phyloP scores from a whole-genome alignment of 2,888 invertebrate genomes.

The Ephialtes manifestator region DNA sequence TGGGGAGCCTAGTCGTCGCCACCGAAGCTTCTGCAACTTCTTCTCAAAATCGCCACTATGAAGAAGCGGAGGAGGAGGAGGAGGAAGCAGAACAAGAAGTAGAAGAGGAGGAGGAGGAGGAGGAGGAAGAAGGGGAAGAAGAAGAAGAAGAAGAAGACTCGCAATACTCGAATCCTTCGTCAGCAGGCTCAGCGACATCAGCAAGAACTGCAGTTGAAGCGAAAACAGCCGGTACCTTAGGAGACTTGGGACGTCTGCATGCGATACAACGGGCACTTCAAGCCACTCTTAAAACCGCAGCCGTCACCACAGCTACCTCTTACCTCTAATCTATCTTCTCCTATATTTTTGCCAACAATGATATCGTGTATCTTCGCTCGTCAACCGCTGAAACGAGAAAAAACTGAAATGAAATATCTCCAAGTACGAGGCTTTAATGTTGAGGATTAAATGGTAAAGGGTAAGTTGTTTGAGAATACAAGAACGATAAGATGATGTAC shows the following conservation, averaged over 20 bases:
- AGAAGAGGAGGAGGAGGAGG: constrained; percentile 57
- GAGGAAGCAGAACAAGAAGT: constrained; percentile 35
- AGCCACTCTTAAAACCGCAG: constrained; percentile 75
- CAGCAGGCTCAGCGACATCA: constrained; percentile 65
- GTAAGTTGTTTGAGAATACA: neutral
- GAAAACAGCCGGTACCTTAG: constrained; percentile 66
- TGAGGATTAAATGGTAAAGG: neutral
- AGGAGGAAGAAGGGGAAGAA: constrained; percentile 52
- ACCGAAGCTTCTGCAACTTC: constrained; percentile 40
- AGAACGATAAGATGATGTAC: neutral
- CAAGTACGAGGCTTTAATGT: neutral
- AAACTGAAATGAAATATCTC: neutral
- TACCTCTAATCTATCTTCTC: constrained; percentile 73
- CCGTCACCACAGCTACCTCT: constrained; percentile 74
- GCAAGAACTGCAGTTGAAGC: constrained; percentile 61
- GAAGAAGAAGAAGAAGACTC: constrained; percentile 55
- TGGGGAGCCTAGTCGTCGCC: constrained; percentile 52
- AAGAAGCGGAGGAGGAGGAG: constrained; percentile 53
- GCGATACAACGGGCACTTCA: constrained; percentile 77
- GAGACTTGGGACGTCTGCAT: constrained; percentile 76
- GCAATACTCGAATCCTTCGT: constrained; percentile 61
- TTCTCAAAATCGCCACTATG: constrained; percentile 26
- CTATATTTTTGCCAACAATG: constrained; percentile 37
- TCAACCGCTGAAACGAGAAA: neutral
- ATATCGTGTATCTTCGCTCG: neutral